Percentiles rank a stretch among this genome's conserved stretches.
phyloP scores from a whole-genome alignment of 2,113 vertebrate species.

The Notothenia rossii region DNA sequence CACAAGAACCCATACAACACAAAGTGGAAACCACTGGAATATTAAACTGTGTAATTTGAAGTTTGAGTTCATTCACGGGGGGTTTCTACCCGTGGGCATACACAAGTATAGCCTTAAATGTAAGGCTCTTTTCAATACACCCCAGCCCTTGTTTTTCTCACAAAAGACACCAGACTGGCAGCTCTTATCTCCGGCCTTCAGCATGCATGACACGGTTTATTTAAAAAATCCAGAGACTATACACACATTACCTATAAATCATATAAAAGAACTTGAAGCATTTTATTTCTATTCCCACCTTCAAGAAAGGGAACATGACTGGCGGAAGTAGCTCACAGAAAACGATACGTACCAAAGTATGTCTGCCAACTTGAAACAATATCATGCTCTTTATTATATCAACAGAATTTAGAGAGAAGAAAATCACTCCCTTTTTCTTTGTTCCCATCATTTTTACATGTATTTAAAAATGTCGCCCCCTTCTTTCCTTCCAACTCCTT shows the following conservation, averaged over 20 bases:
- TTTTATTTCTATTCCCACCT: conserved; percentile 61
- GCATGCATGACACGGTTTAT: conserved; percentile 54
- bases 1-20: not conserved
- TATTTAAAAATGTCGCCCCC: not conserved
- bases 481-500: not conserved
- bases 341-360: conserved; percentile 49
- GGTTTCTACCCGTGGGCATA: not conserved
- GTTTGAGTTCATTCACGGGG: not conserved
- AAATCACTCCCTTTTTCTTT: conserved; percentile 2
- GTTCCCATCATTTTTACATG: conserved; percentile 38
- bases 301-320: conserved; percentile 27
- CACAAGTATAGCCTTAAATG: not conserved
- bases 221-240: conserved; percentile 44
- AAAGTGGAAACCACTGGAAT: not conserved
- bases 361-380: conserved; percentile 49
- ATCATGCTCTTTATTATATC: conserved; percentile 60
- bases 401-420: conserved; percentile 31
- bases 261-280: conserved; percentile 47
- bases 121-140: not conserved
- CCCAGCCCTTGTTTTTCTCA: not conserved
- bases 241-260: conserved; percentile 49
- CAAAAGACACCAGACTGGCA: conserved; percentile 37
- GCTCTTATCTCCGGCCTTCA: conserved; percentile 31
- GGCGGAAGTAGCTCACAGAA: conserved; percentile 32
- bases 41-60: not conserved